Percentiles rank a stretch among this genome's conserved stretches.
These are phyloP conservation scores for Agapornis canus DNA, from an alignment of 2,797 vertebrate species.

Conservation along the genomic window DNA sequence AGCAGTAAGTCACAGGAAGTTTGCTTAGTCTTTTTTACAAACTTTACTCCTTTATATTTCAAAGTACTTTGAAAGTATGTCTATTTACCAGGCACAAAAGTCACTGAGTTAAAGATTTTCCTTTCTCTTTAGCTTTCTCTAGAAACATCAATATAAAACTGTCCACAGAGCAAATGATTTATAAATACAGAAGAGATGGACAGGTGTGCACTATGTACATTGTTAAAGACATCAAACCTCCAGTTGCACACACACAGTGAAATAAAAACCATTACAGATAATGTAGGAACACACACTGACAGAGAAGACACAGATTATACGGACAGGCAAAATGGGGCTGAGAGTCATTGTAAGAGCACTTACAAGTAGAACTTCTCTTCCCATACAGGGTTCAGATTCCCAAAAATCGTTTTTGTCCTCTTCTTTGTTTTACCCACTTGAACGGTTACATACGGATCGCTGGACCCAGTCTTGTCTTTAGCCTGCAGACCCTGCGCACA, in stretches of 20 bases:
- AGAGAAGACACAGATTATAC: not conserved
- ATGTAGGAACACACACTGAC: not conserved
- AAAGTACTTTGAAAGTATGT: not conserved
- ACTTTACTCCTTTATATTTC: not conserved
- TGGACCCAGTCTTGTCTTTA: constrained; percentile 98
- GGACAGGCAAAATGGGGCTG: not conserved
- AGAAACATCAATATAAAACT: not conserved
- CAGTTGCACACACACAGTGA: not conserved
- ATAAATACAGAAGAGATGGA: not conserved
- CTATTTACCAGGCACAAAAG: not conserved
- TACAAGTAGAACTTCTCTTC: constrained; percentile 99
- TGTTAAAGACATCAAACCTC: not conserved
- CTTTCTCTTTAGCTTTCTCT: not conserved
- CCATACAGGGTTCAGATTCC: constrained; percentile 98
- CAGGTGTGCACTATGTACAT: rapidly evolving
- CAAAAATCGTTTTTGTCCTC: constrained; percentile 97
- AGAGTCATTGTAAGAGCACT: constrained; percentile 68
- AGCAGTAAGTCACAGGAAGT: not conserved
- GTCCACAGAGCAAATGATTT: not conserved
- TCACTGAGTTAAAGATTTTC: not conserved
- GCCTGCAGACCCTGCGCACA: constrained; percentile 98
- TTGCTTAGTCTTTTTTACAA: not conserved
- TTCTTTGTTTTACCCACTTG: constrained; percentile 99
- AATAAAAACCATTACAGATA: not conserved
- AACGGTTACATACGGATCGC: constrained; percentile 97